phyloP scores from a whole-genome alignment of 2,888 invertebrate genomes.

The Tipula unca region DNA sequence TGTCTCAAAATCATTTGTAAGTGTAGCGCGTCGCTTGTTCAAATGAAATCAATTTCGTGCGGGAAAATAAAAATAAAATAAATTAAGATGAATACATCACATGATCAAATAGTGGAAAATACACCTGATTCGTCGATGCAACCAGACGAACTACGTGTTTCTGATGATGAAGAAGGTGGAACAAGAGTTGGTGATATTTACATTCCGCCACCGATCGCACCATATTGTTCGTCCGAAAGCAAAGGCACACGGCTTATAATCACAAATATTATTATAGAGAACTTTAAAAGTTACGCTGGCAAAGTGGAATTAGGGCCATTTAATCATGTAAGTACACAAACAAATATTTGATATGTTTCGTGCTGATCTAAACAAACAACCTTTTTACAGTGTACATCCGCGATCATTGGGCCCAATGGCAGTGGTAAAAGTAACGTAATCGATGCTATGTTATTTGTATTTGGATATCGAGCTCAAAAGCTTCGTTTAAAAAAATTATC shows the following conservation, averaged over 20 bases:
- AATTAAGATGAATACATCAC: neutral
- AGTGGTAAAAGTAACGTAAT: constrained; percentile 99
- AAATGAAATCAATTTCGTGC: too few species aligned
- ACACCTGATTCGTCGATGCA: neutral
- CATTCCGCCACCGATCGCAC: constrained; percentile 68
- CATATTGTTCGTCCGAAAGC: constrained; percentile 60
- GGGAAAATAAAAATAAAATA: neutral
- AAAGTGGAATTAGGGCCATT: constrained; percentile 82
- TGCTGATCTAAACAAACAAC: too few species aligned
- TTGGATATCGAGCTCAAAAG: constrained; percentile 92
- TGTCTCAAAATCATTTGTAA: neutral
- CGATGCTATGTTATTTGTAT: constrained; percentile 98
- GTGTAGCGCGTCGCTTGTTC: neutral
- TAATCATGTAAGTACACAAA: constrained; percentile 62
- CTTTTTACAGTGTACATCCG: constrained; percentile 72
- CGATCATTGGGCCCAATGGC: constrained; percentile 97
- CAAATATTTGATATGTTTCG: neutral
- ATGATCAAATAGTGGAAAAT: neutral
- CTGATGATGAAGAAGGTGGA: constrained; percentile 45
- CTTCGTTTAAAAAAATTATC: constrained; percentile 94
- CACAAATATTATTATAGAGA: constrained; percentile 78
- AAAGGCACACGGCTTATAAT: constrained; percentile 84
- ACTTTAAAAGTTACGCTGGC: constrained; percentile 96
- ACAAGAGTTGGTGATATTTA: constrained; percentile 70
- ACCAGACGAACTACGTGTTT: neutral